These are phyloP conservation scores for Beroe ovata DNA, from an alignment of 37 sponge, comb jelly and placozoan species.

Conservation along the genomic window DNA sequence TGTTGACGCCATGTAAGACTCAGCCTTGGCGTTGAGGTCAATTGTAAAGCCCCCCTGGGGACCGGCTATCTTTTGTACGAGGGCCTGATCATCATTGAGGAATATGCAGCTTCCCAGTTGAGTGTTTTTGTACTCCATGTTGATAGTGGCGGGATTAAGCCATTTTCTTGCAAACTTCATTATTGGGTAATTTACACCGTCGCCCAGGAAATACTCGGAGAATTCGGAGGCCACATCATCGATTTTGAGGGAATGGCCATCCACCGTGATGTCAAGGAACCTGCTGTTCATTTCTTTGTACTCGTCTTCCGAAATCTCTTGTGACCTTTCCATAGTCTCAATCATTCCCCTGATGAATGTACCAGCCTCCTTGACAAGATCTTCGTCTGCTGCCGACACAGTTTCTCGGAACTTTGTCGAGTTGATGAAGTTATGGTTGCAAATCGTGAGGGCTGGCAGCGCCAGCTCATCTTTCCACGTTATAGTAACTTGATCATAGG, in stretches of 20 bases:
- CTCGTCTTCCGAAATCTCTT: background rate
- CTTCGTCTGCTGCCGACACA: too few species aligned
- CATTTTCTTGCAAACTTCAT: background rate
- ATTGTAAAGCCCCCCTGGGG: background rate
- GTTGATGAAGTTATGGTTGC: conserved; percentile 30
- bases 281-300: background rate
- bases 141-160: background rate
- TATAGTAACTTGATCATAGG: background rate
- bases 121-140: background rate
- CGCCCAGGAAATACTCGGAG: background rate
- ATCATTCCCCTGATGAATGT: background rate
- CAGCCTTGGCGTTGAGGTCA: background rate
- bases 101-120: background rate
- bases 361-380: background rate
- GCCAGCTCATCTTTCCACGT: background rate
- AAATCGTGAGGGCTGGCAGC: conserved; percentile 44
- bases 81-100: background rate
- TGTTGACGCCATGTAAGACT: background rate
- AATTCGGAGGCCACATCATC: background rate
- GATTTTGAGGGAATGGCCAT: background rate
- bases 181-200: background rate
- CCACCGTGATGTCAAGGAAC: background rate
- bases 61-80: background rate
- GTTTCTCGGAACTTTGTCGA: background rate
- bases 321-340: background rate